Conservation (phyloP, 2,113 vertebrate species). For the Paradoxurus hermaphroditus region DNA sequence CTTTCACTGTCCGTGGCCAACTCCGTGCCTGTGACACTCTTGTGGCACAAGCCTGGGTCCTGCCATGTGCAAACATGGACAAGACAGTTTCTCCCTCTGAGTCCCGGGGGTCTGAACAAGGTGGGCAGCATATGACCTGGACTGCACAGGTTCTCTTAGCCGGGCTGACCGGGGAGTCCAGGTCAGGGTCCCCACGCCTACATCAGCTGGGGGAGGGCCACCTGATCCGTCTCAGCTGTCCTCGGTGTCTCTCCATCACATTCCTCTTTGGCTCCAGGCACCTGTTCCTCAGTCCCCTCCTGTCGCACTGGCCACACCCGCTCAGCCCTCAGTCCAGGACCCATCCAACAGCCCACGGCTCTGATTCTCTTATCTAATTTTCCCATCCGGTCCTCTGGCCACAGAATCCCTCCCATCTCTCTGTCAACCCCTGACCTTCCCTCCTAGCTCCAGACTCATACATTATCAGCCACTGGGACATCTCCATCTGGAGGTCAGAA, state of each 20-base stretch:
- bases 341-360: too few relatives aligned
- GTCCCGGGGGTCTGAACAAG: neutral
- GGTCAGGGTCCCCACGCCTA: too few relatives aligned
- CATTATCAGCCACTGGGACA: neutral
- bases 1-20: rapidly evolving
- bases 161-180: neutral
- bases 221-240: too few relatives aligned
- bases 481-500: neutral
- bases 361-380: neutral
- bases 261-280: neutral
- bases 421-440: neutral
- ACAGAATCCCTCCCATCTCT: neutral
- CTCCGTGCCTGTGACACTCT: neutral
- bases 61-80: too few relatives aligned
- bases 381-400: neutral
- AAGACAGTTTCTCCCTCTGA: too few relatives aligned
- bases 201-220: neutral
- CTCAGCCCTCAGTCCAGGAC: neutral
- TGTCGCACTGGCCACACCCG: rapidly evolving
- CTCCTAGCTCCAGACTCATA: neutral
- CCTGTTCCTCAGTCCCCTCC: neutral
- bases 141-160: neutral
- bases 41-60: neutral
- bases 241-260: neutral
- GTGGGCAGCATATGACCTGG: neutral